These are phyloP conservation scores for Carassius auratus DNA, from an alignment of 2,113 vertebrate species.

Conservation along the genomic window DNA sequence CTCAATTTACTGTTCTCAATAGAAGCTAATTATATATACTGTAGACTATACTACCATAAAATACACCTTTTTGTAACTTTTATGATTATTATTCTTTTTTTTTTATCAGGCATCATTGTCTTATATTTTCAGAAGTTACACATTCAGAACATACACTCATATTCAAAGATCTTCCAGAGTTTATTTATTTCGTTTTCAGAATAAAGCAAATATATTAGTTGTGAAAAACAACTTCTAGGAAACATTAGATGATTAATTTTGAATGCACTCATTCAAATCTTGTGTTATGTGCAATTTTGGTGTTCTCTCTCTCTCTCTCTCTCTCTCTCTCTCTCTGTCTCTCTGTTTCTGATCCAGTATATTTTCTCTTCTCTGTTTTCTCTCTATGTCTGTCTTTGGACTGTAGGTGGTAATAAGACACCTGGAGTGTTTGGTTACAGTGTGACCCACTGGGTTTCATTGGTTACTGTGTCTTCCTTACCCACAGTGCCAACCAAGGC, in stretches of 20 bases:
- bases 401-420: slow-evolving; percentile 66
- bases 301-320: not conserved
- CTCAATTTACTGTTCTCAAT: not conserved
- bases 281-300: not conserved
- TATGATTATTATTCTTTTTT: not conserved
- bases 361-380: not conserved
- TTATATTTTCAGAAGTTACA: not conserved
- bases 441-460: slow-evolving; percentile 61
- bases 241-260: not conserved
- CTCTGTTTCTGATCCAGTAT: not conserved
- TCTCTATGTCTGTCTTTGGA: slow-evolving; percentile 37
- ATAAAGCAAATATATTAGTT: too few relatives aligned
- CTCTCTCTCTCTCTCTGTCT: not conserved
- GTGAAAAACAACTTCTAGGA: not conserved
- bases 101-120: not conserved
- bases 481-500: slow-evolving; percentile 24
- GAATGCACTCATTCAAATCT: not conserved
- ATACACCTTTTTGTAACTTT: not conserved
- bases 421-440: slow-evolving; percentile 66
- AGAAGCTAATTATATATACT: not conserved
- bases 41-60: slow-evolving; percentile 1
- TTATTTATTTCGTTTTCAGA: too few relatives aligned
- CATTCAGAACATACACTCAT: not conserved
- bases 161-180: not conserved
- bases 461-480: slow-evolving; percentile 39